These are phyloP conservation scores for Proctacanthus coquilletti DNA, from an alignment of 1,140 invertebrate species.

Conservation along the genomic window DNA sequence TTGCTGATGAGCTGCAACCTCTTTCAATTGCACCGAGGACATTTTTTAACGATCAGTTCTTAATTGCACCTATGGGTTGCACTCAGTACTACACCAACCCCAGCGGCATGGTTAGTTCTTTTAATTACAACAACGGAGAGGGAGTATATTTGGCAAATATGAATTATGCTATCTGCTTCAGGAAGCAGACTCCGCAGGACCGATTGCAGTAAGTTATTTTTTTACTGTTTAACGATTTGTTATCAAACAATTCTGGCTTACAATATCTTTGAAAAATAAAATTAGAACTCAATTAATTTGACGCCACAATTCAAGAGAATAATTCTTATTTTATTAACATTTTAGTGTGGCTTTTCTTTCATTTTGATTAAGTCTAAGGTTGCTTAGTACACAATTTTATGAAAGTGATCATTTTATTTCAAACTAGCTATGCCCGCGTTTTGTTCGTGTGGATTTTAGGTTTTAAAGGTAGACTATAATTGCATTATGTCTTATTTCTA, in stretches of 20 bases:
- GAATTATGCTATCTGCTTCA: slow-evolving; percentile 27
- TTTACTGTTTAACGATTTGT: background rate
- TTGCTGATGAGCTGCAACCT: background rate
- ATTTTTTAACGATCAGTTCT: slow-evolving; percentile 14
- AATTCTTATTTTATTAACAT: no score
- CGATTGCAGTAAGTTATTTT: slow-evolving; percentile 9
- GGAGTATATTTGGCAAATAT: slow-evolving; percentile 18
- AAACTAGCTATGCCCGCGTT: no score
- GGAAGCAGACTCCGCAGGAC: slow-evolving; percentile 8
- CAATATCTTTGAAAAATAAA: background rate
- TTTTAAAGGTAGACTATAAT: no score
- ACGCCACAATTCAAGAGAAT: no score
- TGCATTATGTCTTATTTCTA: no score
- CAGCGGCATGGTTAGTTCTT: slow-evolving; percentile 18
- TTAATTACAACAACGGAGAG: slow-evolving; percentile 20
- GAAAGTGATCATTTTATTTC: no score
- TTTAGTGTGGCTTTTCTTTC: no score
- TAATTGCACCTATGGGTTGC: slow-evolving; percentile 20
- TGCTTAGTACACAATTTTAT: no score
- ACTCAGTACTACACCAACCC: slow-evolving; percentile 21
- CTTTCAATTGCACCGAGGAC: slow-evolving; percentile 2
- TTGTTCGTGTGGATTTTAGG: no score
- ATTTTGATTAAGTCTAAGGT: no score
- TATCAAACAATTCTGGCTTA: no score
- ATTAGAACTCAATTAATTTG: background rate